Evolutionary conservation across 2,888 invertebrate genomes (phyloP).

Genomic region (Yponomeuta cagnagella): DNA sequence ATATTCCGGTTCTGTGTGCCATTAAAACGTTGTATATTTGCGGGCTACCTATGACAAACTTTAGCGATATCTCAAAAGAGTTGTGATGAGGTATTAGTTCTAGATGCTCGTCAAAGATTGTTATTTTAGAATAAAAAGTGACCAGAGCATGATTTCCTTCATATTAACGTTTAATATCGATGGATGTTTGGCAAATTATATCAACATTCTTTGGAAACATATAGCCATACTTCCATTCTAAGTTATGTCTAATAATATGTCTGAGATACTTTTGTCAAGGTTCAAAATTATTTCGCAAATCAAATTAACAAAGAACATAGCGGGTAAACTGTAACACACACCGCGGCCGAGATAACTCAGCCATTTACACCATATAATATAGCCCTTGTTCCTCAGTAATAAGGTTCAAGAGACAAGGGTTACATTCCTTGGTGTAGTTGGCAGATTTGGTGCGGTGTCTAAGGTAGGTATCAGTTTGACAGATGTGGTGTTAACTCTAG

Average conservation of each 20-base stretch:
- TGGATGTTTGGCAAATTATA: not conserved
- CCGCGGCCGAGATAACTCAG: not conserved
- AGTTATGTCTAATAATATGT: not conserved
- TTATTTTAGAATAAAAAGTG: too few species aligned
- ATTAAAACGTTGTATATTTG: too few species aligned
- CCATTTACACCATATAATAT: not conserved
- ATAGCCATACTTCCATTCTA: not conserved
- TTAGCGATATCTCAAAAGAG: too few species aligned
- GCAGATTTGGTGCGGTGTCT: not conserved
- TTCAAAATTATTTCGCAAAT: not conserved
- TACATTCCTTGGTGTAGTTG: not conserved
- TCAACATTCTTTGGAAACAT: not conserved
- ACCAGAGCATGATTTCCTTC: too few species aligned
- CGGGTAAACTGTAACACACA: not conserved
- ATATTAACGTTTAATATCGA: too few species aligned
- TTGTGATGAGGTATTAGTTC: too few species aligned
- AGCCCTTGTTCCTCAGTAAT: not conserved
- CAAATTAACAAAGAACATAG: not conserved
- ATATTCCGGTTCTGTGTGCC: too few species aligned
- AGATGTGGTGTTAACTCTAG: not conserved
- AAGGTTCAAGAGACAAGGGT: not conserved
- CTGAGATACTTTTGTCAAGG: slow-evolving; percentile 3
- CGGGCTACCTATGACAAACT: too few species aligned
- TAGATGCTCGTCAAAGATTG: too few species aligned
- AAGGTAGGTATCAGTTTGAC: not conserved